A percentile compares a stretch with the other conserved stretches of the same genome.
phyloP scores from a whole-genome alignment of 2,888 invertebrate genomes.

The Autographa pulchrina region DNA sequence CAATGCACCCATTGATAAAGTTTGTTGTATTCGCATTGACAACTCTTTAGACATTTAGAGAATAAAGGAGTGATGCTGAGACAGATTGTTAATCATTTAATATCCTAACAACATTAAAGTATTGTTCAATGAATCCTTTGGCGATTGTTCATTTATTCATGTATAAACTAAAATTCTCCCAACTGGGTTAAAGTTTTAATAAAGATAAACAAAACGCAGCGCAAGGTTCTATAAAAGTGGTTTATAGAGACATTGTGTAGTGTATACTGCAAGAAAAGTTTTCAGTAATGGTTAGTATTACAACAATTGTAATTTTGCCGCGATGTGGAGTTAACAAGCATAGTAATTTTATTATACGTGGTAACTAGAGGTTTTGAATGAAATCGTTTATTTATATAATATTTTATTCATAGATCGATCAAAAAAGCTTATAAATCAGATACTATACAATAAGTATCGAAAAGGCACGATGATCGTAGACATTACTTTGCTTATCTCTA shows the following conservation, averaged over 20 bases:
- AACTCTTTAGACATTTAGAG: slow-evolving; percentile 19
- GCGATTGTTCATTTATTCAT: neutral
- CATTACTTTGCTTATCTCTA: no score
- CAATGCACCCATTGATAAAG: slow-evolving; percentile 31
- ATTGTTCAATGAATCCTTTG: slow-evolving; percentile 30
- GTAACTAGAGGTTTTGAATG: no score
- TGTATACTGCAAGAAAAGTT: neutral
- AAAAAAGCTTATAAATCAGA: no score
- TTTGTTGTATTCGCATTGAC: slow-evolving; percentile 28
- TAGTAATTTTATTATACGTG: no score
- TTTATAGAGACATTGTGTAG: slow-evolving; percentile 3
- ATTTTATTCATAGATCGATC: no score
- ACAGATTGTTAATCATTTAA: slow-evolving; percentile 22
- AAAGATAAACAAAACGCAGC: slow-evolving; percentile 2
- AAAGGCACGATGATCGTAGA: no score
- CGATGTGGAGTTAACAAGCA: no score
- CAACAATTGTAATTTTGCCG: no score
- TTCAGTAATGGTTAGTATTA: neutral
- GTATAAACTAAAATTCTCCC: neutral
- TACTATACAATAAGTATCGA: no score
- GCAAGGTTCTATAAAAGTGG: neutral
- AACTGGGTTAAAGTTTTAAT: slow-evolving; percentile 5
- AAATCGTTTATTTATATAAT: no score
- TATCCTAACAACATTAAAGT: slow-evolving; percentile 25
- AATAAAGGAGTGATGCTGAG: slow-evolving; percentile 21